Percentiles rank a stretch among this genome's conserved stretches.
Evolutionary conservation across 2,113 vertebrate genomes (phyloP).

Genomic region (Spheniscus mendiculus): DNA sequence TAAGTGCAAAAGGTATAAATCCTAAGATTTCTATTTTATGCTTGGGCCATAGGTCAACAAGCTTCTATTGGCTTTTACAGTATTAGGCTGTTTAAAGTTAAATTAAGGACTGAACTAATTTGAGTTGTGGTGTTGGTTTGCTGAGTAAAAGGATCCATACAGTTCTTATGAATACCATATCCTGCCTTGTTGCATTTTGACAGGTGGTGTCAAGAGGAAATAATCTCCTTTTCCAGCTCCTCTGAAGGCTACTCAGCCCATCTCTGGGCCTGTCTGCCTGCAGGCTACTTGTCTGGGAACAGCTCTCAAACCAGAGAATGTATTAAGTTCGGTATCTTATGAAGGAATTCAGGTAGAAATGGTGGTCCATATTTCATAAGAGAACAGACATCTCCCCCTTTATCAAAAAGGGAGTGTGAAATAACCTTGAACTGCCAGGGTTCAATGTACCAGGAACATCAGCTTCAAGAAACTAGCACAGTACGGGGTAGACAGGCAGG

Average conservation of each 20-base stretch:
- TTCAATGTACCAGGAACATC: background rate
- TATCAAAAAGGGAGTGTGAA: background rate
- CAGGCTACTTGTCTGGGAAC: background rate
- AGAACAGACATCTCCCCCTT: background rate
- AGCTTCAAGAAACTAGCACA: background rate
- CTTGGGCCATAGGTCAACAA: background rate
- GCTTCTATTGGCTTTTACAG: background rate
- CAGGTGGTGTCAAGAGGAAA: background rate
- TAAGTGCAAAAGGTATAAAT: background rate
- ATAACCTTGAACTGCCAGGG: background rate
- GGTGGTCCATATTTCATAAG: background rate
- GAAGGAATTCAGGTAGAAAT: background rate
- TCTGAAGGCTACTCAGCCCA: background rate
- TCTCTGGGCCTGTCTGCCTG: background rate
- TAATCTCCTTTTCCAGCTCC: background rate
- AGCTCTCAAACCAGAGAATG: background rate
- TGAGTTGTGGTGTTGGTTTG: background rate
- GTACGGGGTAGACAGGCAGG: background rate
- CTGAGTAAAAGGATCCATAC: background rate
- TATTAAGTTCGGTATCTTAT: background rate
- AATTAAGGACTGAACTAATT: background rate
- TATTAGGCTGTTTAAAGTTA: background rate
- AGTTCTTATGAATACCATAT: background rate
- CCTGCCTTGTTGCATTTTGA: background rate
- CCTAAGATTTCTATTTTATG: background rate